These are phyloP conservation scores for Myotis myotis DNA, from an alignment of 2,797 vertebrate genomes.

Conservation along the genomic window DNA sequence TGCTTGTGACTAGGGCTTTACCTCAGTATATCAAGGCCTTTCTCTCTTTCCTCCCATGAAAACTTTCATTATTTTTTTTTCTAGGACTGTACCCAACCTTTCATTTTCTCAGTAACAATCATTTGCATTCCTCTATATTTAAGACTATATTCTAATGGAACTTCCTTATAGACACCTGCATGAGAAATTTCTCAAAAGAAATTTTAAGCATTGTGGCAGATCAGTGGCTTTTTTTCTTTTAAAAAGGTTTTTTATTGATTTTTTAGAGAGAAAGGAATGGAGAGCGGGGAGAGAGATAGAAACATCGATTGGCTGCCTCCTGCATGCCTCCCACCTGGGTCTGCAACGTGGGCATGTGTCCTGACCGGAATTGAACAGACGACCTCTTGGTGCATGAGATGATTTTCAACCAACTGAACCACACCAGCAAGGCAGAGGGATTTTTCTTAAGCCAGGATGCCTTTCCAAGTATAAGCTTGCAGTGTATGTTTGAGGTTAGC, in stretches of 20 bases:
- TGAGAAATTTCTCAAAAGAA: conserved; percentile 37
- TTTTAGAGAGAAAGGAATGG: too few relatives aligned
- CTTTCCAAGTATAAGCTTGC: neutral
- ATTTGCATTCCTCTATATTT: conserved; percentile 17
- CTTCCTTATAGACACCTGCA: neutral
- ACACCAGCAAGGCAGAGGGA: too few relatives aligned
- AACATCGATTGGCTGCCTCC: too few relatives aligned
- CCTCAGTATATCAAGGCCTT: neutral
- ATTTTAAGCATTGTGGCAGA: conserved; percentile 15
- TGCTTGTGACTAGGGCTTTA: neutral
- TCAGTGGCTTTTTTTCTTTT: neutral
- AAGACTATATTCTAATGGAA: neutral
- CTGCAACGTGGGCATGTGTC: too few relatives aligned
- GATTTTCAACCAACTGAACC: too few relatives aligned
- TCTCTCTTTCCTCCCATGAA: neutral
- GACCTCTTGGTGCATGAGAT: too few relatives aligned
- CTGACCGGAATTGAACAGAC: too few relatives aligned
- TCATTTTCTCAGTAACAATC: neutral
- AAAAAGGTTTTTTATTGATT: too few relatives aligned
- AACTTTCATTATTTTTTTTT: conserved; percentile 16
- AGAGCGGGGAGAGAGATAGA: too few relatives aligned
- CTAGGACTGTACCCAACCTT: neutral
- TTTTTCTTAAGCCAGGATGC: neutral
- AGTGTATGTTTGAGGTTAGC: neutral
- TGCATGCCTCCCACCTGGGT: too few relatives aligned